These are phyloP conservation scores for Drosophila rubida DNA, from an alignment of 2,888 invertebrate species.

Conservation along the genomic window DNA sequence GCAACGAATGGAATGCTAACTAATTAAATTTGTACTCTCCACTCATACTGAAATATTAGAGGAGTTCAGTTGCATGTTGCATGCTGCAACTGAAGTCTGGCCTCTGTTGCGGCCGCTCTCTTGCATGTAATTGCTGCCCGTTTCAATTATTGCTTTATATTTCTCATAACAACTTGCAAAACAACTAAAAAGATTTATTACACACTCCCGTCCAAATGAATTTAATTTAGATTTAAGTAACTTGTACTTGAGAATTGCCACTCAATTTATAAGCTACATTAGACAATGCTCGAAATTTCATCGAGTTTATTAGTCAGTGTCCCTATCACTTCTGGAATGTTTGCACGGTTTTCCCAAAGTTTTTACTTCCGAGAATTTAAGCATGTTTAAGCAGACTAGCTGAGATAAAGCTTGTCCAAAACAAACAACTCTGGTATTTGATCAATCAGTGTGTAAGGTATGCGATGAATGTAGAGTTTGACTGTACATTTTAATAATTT, in stretches of 20 bases:
- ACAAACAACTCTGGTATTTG: neutral
- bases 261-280: neutral
- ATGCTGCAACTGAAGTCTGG: conserved; percentile 1
- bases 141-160: conserved; percentile 20
- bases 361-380: neutral
- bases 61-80: neutral
- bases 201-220: neutral
- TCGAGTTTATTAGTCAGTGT: neutral
- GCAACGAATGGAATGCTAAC: conserved; percentile 38
- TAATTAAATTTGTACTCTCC: conserved; percentile 51
- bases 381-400: neutral
- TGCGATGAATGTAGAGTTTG: too few relatives aligned
- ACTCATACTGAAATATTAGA: conserved; percentile 31
- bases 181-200: conserved; percentile 8
- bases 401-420: too few relatives aligned
- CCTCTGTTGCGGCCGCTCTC: conserved; percentile 19
- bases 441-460: neutral
- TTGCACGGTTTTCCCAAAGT: neutral
- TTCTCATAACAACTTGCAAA: conserved; percentile 15
- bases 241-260: neutral
- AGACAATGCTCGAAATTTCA: neutral
- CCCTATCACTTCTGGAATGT: neutral
- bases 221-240: conserved; percentile 6
- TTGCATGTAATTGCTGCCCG: conserved; percentile 45
- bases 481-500: neutral